These are phyloP conservation scores for Hucho hucho DNA, from an alignment of 2,113 vertebrate species.

Conservation along the genomic window DNA sequence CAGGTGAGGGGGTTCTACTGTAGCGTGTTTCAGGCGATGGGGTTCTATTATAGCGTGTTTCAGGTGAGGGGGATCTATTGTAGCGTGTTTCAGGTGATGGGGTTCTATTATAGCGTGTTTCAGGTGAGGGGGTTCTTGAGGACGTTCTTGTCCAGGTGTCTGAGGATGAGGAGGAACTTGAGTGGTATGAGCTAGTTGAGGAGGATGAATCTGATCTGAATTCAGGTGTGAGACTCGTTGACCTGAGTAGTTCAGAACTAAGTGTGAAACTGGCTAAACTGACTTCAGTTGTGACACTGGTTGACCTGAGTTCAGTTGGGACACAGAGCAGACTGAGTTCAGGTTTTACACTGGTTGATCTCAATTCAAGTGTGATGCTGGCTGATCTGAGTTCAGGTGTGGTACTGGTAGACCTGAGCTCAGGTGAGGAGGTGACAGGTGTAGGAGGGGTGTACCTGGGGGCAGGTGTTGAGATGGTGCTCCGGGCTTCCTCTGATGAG, in stretches of 20 bases:
- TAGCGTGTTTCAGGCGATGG: conserved; percentile 26
- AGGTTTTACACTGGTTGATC: no score
- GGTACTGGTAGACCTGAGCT: neutral
- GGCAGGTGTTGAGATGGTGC: conserved; percentile 1
- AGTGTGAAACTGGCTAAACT: neutral
- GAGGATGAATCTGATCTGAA: conserved; percentile 13
- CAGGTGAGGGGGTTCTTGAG: conserved; percentile 43
- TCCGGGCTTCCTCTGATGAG: conserved; percentile 31
- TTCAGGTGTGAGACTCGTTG: no score
- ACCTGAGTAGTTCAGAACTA: no score
- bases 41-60: conserved; percentile 27
- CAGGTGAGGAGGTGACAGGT: conserved; percentile 52
- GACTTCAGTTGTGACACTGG: neutral
- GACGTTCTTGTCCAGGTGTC: conserved; percentile 37
- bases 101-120: conserved; percentile 2
- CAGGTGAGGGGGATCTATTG: conserved; percentile 4
- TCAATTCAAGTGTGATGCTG: no score
- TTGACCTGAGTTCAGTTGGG: neutral
- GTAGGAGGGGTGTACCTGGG: conserved; percentile 50
- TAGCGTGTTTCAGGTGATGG: conserved; percentile 31
- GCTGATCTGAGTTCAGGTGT: neutral
- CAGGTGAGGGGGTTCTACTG: conserved; percentile 33
- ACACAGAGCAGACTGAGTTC: no score
- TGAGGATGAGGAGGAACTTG: conserved; percentile 10
- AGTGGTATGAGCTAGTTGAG: conserved; percentile 33